Percentiles rank a stretch among this genome's conserved stretches.
These are phyloP conservation scores for Bhutanitis thaidina DNA, from an alignment of 2,888 invertebrate species.

Conservation along the genomic window DNA sequence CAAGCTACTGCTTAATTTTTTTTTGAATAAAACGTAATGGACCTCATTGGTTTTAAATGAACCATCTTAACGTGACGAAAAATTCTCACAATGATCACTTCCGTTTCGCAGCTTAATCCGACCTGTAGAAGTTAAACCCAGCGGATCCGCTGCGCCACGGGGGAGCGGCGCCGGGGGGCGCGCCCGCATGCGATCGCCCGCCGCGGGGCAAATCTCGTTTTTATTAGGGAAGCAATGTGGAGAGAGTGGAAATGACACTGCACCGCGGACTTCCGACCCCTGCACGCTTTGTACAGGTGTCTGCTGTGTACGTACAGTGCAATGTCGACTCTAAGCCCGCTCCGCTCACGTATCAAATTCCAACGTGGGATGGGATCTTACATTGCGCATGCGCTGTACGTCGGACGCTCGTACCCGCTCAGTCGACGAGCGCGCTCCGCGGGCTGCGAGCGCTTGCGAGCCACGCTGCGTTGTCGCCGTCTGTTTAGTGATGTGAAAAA, in stretches of 20 bases:
- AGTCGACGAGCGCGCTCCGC: constrained; percentile 51
- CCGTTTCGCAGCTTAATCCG: too few species aligned
- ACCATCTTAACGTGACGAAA: too few species aligned
- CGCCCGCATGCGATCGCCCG: constrained; percentile 31
- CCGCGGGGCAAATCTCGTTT: constrained; percentile 64
- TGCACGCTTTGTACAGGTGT: constrained; percentile 66
- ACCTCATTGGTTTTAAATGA: too few species aligned
- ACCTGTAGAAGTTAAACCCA: too few species aligned
- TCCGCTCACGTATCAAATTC: constrained; percentile 31
- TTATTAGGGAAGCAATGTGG: constrained; percentile 72
- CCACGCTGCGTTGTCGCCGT: constrained; percentile 10
- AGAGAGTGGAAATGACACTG: constrained; percentile 76
- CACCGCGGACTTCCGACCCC: constrained; percentile 73
- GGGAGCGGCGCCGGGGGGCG: constrained; percentile 16
- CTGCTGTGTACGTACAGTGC: constrained; percentile 31
- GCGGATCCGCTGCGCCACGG: constrained; percentile 14
- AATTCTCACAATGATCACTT: too few species aligned
- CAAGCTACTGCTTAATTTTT: too few species aligned
- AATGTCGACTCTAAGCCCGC: constrained; percentile 29
- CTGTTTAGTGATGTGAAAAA: constrained; percentile 53
- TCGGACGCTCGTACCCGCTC: constrained; percentile 35
- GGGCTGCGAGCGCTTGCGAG: constrained; percentile 33
- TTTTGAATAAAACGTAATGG: too few species aligned
- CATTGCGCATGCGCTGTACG: constrained; percentile 40
- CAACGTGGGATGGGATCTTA: constrained; percentile 29